Base-by-base conservation (phyloP, 1,140 invertebrate genomes). In the Procambarus clarkii region DNA sequence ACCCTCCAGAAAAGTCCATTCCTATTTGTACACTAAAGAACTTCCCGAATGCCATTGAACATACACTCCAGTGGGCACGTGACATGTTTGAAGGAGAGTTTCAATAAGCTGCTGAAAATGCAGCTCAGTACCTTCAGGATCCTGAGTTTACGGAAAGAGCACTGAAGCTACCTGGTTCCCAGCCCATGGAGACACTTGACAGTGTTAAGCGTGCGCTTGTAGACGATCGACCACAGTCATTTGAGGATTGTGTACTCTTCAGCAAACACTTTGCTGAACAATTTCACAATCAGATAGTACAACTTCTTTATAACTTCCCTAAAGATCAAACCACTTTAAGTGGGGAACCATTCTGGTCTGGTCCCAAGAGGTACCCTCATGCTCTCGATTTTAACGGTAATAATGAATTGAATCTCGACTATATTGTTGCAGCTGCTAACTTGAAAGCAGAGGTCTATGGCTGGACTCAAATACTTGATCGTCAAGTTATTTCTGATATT, bases 11-110 rank as follows among this genome's bases (percentile, higher is more conserved):
- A 94, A 99, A 99, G 95, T 98, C 97, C 93, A 99, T 99, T 94
- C 99, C 99, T 0, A 99, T 99, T 93, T 99, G 99, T 94, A 99
- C 99, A 0, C 95, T 99, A 83, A 99, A 99, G 94, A 99, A 99
- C 95, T 99, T 99, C 95, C 99, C 99, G 2, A 99, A 99, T 95
- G 98, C 98, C 18, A 99, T 99, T 94, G 98, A 99, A 95, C 99
- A 99, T 94, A 99, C 98, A 18, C 94, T 99, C 81, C 98, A 99
- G 95, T 99, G 99, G 99, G 99, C 99, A 0, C 95, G 60, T 18
- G 98, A 99, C 94, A 97, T 97, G 94, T 99, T 99, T 95, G 98
- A 99, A 95, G 98, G 98, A 0, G 94, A 99, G 50, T 99, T 99
- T 95, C 96, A 96, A 74, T 97, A 98, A 93, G 96, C 96, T 0